Percentiles rank a stretch among this genome's conserved stretches.
phyloP scores from a whole-genome alignment of 2,113 vertebrate species.

The Scalopus aquaticus region DNA sequence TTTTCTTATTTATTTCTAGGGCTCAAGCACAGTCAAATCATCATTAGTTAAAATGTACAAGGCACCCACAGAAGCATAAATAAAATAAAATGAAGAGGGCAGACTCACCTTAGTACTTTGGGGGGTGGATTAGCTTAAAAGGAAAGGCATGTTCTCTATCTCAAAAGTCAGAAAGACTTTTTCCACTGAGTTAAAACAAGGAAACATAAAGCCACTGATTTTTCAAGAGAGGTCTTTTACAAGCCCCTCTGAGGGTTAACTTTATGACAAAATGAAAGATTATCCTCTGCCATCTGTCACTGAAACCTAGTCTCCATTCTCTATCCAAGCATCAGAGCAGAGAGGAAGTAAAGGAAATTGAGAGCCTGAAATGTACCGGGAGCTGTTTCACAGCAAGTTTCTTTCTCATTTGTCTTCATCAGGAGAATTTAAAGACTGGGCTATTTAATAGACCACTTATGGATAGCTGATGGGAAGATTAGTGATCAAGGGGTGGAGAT shows the following conservation, averaged over 20 bases:
- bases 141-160: not conserved
- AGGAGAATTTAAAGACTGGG: constrained; percentile 41
- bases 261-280: constrained; percentile 64
- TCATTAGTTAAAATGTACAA: constrained; percentile 44
- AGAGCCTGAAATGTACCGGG: not conserved
- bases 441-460: not conserved
- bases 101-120: not conserved
- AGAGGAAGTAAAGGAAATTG: not conserved
- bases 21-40: constrained; percentile 9
- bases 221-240: constrained; percentile 32
- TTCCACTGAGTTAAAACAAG: not conserved
- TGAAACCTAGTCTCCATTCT: constrained; percentile 40
- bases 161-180: constrained; percentile 4
- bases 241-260: constrained; percentile 11
- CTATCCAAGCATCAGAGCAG: not conserved
- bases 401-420: constrained; percentile 49
- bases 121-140: not conserved
- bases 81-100: not conserved
- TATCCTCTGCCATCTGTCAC: constrained; percentile 66
- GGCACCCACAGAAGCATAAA: not conserved
- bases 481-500: not conserved
- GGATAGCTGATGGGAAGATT: constrained; percentile 34
- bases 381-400: not conserved
- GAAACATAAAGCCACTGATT: not conserved
- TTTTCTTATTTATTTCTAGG: constrained; percentile 50